Conservation (phyloP, 1,140 invertebrate genomes). For the Acromyrmex heyeri region DNA sequence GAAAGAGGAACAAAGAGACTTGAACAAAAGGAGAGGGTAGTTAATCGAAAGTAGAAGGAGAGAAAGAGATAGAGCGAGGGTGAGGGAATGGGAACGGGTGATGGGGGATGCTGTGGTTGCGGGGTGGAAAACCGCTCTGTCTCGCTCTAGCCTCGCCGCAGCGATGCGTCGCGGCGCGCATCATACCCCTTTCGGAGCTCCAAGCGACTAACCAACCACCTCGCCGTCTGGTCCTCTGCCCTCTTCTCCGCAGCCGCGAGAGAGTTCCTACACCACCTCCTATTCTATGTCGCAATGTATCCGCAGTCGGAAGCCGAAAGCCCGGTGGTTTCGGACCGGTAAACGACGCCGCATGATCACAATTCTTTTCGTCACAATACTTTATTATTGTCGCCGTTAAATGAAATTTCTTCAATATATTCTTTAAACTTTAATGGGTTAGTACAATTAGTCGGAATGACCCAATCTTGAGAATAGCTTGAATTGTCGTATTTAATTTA, state of each 20-base stretch:
- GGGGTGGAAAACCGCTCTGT: conserved; percentile 73
- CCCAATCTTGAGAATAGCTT: neutral
- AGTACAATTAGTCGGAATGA: neutral
- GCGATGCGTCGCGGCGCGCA: conserved; percentile 80
- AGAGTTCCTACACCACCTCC: conserved; percentile 75
- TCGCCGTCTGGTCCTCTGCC: conserved; percentile 66
- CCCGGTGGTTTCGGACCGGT: conserved; percentile 52
- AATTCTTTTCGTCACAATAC: neutral
- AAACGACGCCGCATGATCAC: neutral
- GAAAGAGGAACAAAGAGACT: conserved; percentile 6
- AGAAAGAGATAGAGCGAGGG: conserved; percentile 29
- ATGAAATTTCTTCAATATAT: neutral
- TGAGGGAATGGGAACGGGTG: conserved; percentile 21
- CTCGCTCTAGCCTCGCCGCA: conserved; percentile 77
- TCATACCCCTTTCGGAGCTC: conserved; percentile 73
- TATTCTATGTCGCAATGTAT: conserved; percentile 85
- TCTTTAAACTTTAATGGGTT: neutral
- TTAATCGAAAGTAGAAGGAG: neutral
- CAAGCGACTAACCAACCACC: conserved; percentile 57
- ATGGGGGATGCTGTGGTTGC: conserved; percentile 83
- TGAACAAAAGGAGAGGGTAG: conserved; percentile 6
- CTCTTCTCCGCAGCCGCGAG: conserved; percentile 66
- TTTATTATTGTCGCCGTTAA: neutral
- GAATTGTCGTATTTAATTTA: conserved; percentile 5
- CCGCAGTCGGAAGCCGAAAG: conserved; percentile 81